Base-by-base conservation (phyloP, 2,797 vertebrate species). In the Halcyon badia region DNA sequence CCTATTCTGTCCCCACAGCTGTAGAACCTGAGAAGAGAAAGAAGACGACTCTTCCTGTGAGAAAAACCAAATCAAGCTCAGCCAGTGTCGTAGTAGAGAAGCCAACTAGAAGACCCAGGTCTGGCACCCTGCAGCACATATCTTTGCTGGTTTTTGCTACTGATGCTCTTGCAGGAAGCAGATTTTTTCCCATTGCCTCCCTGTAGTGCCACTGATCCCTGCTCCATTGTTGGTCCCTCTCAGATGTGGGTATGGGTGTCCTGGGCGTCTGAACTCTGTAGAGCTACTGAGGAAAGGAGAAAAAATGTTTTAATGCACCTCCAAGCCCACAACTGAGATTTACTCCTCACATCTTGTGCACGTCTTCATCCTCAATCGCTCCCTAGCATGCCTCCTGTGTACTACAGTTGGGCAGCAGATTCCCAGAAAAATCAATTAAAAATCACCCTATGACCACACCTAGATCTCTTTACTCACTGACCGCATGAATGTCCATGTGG, bases 21-120 rank as follows among this genome's bases (percentile, higher is more conserved):
- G 8, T 19, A 46, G 76, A 71, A 70, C 57, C 11, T 0, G 1
- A 81, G 37, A 44, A 10, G 6, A 72, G 22, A 70, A 60, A 56
- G 56, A 89, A 13, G 39, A 81, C 4, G 42, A 30, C 60, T 68
- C 19, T 10, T 62, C 17, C 69, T 0, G 2, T 4, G 11, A 83
- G 39, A 57, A 77, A 71, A 83, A 26, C 0, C 6, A 68, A 83
- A 90, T 10, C 24, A 25, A 85, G 90, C 28, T 8, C 11, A 7
- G 19, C 3, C 35, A 46, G 21, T 18, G 2, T 9, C 46, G 2
- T 8, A 37, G 2, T 33, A 58, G 96, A 62, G 82, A 98, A 95
- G 81, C 89, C 83, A 1, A 79, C 94, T 2, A 2, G 10, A 26
- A 97, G 95, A 92, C 96, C 87, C 90, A 98, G 97, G 98, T 97